Evolutionary conservation across 2,113 vertebrate species (phyloP).

Genomic region (Protobothrops mucrosquamatus): DNA sequence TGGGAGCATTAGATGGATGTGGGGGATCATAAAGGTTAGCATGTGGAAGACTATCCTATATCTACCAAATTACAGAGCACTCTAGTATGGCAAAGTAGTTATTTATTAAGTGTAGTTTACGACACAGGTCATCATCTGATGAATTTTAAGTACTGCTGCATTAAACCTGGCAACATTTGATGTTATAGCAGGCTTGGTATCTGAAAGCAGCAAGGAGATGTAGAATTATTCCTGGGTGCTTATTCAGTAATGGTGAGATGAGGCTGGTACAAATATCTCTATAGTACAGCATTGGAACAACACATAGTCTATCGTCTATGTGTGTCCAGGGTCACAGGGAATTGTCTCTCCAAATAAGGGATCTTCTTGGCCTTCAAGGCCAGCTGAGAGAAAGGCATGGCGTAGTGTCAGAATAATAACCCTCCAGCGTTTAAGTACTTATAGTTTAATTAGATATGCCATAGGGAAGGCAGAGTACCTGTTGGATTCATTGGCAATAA

Average conservation of each 20-base stretch:
- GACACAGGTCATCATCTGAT: background rate
- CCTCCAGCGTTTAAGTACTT: background rate
- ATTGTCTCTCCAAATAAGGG: background rate
- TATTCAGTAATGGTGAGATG: background rate
- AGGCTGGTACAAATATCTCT: background rate
- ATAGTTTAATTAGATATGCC: background rate
- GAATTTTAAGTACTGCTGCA: background rate
- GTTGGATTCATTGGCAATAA: background rate
- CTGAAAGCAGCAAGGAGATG: background rate
- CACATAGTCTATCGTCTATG: background rate
- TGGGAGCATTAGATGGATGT: background rate
- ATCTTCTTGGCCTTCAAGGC: background rate
- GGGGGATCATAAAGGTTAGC: background rate
- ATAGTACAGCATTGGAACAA: background rate
- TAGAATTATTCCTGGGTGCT: background rate
- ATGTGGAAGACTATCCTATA: background rate
- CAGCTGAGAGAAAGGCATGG: background rate
- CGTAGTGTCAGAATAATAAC: background rate
- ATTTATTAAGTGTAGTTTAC: background rate
- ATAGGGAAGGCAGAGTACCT: background rate
- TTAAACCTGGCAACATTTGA: background rate
- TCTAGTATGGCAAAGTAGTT: background rate
- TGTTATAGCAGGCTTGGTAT: background rate
- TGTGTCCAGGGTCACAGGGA: background rate
- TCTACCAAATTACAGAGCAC: background rate